Base-by-base conservation (phyloP, 2,113 vertebrate genomes). In the Typhlomys cinereus region DNA sequence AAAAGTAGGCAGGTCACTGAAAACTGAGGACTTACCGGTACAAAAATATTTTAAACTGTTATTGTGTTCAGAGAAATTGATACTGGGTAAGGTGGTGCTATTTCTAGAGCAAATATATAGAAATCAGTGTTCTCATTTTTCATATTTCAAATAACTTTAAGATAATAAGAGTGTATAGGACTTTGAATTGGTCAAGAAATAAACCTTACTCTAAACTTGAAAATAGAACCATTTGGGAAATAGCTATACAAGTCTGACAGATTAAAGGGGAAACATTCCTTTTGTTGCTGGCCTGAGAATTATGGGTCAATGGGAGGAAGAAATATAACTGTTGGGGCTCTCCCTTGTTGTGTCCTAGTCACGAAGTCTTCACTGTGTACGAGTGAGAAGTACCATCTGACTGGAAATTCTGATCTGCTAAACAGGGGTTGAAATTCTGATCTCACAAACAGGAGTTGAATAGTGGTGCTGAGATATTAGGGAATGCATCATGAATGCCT, bases 141-240 rank as follows among this genome's bases (percentile, higher is more conserved):
- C n/a, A 66, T 88, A 95, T 34, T n/a, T 71, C 64, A 84, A 57
- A 83, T 69, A 74, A 86, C 74, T 88, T 66, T 78, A 83, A 73
- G 79, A 64, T 10, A 44, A 39, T 83, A 34, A 31, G 34, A 57
- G 46, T 85, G 2, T 31, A 52, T 70, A 61, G 25, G 7, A 75
- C 57, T 46, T 46, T 94, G n/a, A 88, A 39, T 41, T 82, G 39
- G 54, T 13, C 79, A 85, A 61, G 52, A 84, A 85, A 73, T 67
- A 75, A 3, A 64, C 20, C 1, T 57, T 44, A 41, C 70, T 85
- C 54, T 95, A 54, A 86, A 44, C 64, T 8, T 36, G 17, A 94
- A 10, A 64, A 25, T 84, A 57, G 46, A 85, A 81, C 48, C 23
- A 73, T 39, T 75, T n/a, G 54, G 57, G 61, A 92, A 74, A 90